Base-by-base conservation (phyloP, 2,797 vertebrate genomes). In the Acanthopagrus latus region DNA sequence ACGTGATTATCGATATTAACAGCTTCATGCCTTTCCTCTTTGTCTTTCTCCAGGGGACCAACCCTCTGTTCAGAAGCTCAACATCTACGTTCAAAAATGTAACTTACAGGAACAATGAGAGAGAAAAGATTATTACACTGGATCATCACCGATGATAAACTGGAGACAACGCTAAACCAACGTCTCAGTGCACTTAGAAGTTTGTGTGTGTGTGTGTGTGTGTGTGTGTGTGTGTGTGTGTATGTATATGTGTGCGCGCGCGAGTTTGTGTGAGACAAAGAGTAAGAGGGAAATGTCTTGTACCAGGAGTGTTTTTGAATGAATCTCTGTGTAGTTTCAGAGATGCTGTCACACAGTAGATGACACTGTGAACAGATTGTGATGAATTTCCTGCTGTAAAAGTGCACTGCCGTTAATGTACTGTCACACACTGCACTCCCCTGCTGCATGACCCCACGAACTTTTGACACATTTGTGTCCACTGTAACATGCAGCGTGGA, bases 51-150 rank as follows among this genome's bases (percentile, higher is more conserved):
- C 84, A 99, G 98, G 97, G 96, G 82, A 99, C 97, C 87, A 99
- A 99, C 89, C 98, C 98, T 76, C 91, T 99, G 74, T 99, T 99
- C 93, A 96, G 86, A 94, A 98, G 98, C 60, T 98, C 98, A 3
- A 99, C 97, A 17, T 97, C 96, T 60, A 99, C 98, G 20, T 99
- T 99, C 89, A 98, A 96, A 96, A 99, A 99, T 50, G 95, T 99
- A 76, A 97, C 97, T 70, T 99, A 99, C 91, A 98, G 95, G 90
- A 96, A 95, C 71, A 91, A 94, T 63, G 93, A 95, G 75, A 96
- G 91, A 87, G 95, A 95, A 82, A 96, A 94, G 88, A 93, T 71
- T 51, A 89, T 94, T 55, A 85, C 78, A 60, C 71, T 78, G 74
- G 64, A 82, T 86, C 77, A 50, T 84, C 90, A 86, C 85, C 91